Conservation (phyloP, 2,888 invertebrate species). For the Rapana venosa region DNA sequence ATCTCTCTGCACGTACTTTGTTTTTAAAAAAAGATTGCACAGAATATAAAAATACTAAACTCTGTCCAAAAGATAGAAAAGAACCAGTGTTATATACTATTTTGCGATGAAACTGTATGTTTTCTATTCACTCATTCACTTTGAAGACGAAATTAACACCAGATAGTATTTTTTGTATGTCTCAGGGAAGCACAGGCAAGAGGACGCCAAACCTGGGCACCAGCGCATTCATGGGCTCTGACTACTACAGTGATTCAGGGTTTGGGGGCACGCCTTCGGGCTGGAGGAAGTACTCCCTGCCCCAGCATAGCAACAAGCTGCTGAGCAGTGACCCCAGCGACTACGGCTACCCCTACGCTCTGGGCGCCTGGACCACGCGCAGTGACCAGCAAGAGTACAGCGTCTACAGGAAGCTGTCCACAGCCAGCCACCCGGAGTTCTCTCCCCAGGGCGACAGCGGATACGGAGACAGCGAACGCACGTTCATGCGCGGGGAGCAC, state of each 20-base stretch:
- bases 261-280: conserved; percentile 59
- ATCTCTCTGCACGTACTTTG: too few relatives aligned
- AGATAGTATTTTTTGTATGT: neutral
- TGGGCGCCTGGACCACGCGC: conserved; percentile 53
- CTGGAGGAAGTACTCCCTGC: conserved; percentile 70
- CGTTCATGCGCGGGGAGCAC: conserved; percentile 43
- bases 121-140: too few relatives aligned
- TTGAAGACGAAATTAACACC: too few relatives aligned
- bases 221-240: conserved; percentile 70
- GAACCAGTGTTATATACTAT: too few relatives aligned
- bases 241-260: conserved; percentile 67
- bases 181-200: conserved; percentile 59
- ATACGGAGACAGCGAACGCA: conserved; percentile 45
- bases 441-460: conserved; percentile 53
- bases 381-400: conserved; percentile 61
- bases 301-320: conserved; percentile 63
- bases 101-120: too few relatives aligned
- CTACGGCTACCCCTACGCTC: conserved; percentile 69
- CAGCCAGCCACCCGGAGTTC: conserved; percentile 69
- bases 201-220: conserved; percentile 70
- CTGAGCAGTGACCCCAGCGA: conserved; percentile 71
- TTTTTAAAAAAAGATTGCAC: too few relatives aligned
- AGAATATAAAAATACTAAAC: too few relatives aligned
- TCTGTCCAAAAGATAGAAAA: too few relatives aligned
- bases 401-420: conserved; percentile 67